These are phyloP conservation scores for Bombus haemorrhoidalis DNA, from an alignment of 1,140 invertebrate genomes.

Conservation along the genomic window DNA sequence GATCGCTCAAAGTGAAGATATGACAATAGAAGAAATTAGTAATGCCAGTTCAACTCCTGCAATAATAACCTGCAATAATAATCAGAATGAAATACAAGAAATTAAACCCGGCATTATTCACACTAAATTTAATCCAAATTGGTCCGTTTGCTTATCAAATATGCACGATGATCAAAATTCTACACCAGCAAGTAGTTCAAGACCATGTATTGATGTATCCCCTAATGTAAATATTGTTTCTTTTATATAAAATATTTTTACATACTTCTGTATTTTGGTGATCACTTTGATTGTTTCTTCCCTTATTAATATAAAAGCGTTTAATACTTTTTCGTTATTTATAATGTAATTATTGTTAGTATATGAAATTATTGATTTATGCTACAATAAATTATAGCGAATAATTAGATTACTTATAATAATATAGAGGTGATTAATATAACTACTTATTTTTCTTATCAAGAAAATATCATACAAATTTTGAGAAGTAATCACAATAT, in stretches of 20 bases:
- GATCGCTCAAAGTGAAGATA: constrained; percentile 40
- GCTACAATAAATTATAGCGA: neutral
- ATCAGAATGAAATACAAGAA: neutral
- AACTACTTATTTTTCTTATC: neutral
- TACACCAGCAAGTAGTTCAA: neutral
- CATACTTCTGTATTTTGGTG: neutral
- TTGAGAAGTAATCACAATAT: neutral
- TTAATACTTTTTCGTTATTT: neutral
- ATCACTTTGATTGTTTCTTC: neutral
- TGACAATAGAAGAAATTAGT: constrained; percentile 3
- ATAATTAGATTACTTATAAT: neutral
- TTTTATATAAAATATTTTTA: neutral
- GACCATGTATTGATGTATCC: neutral
- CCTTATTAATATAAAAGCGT: neutral
- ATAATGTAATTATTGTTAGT: neutral
- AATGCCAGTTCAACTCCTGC: constrained; percentile 4
- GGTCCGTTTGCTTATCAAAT: neutral
- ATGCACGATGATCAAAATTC: neutral
- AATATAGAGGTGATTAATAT: neutral
- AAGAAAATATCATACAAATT: neutral
- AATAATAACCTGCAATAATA: neutral
- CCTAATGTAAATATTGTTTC: neutral
- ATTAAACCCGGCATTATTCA: neutral
- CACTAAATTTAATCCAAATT: neutral
- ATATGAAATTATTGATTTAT: neutral